Evolutionary conservation across 2,113 vertebrate species (phyloP).

Genomic region (Pelusios castaneus): DNA sequence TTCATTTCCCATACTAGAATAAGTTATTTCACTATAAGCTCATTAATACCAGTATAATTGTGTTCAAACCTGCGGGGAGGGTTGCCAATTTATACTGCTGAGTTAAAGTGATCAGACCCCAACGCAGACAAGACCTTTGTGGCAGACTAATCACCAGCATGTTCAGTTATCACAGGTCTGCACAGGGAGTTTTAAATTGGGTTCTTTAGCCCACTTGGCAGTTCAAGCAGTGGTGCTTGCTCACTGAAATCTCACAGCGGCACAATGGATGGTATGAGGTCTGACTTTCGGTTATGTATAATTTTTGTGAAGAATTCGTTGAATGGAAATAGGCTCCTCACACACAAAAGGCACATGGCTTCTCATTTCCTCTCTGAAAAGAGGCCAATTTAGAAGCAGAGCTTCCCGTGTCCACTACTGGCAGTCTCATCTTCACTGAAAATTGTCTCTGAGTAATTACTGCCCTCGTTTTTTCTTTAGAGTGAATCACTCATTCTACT

Average conservation of each 20-base stretch:
- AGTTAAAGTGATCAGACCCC: neutral
- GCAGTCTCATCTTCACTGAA: neutral
- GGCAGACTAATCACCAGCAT: neutral
- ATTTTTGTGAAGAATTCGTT: neutral
- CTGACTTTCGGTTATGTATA: neutral
- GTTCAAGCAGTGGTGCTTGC: neutral
- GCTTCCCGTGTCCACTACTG: neutral
- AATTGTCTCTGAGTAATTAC: neutral
- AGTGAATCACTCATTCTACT: neutral
- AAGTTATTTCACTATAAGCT: neutral
- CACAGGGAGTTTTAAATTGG: neutral
- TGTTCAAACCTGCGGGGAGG: neutral
- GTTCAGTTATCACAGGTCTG: neutral
- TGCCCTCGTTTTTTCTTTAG: fast-evolving
- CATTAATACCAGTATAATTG: neutral
- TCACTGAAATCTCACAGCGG: fast-evolving
- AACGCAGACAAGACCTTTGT: neutral
- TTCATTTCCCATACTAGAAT: neutral
- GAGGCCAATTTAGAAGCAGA: neutral
- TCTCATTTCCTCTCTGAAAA: neutral
- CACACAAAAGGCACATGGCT: neutral
- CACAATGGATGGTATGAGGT: neutral
- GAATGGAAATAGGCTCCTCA: neutral
- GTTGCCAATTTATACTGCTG: neutral
- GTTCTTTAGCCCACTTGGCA: neutral